A percentile compares a stretch with the other conserved stretches of the same genome.
Evolutionary conservation across 2,888 invertebrate genomes (phyloP).

Genomic region (Ophion costatus): DNA sequence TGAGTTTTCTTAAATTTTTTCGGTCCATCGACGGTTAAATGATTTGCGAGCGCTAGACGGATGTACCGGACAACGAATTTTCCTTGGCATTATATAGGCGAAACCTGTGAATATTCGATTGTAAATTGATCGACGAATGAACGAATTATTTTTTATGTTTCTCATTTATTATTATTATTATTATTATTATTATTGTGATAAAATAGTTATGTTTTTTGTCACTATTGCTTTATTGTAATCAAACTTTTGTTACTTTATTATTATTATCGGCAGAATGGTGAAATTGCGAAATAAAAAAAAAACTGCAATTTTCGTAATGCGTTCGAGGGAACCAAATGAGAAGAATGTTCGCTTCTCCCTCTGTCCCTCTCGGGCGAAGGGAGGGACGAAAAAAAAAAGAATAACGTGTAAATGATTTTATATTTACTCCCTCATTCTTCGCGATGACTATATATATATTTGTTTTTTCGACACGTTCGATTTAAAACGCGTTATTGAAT

Average conservation of each 20-base stretch:
- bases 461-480: conserved; percentile 15
- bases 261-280: conserved; percentile 10
- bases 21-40: background rate
- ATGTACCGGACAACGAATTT: conserved; percentile 45
- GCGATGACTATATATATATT: conserved; percentile 19
- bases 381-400: background rate
- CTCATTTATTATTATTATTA: conserved; percentile 41
- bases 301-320: conserved; percentile 17
- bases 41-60: conserved; percentile 26
- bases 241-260: conserved; percentile 50
- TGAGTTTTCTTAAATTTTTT: background rate
- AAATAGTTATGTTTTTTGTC: conserved; percentile 43
- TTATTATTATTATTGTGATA: conserved; percentile 38
- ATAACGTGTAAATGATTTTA: conserved; percentile 11
- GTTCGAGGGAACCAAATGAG: conserved; percentile 28
- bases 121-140: conserved; percentile 23
- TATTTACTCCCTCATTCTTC: conserved; percentile 21
- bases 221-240: conserved; percentile 54
- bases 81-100: conserved; percentile 19
- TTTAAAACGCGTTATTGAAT: conserved; percentile 3
- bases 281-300: conserved; percentile 1
- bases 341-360: background rate
- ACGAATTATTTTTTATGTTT: conserved; percentile 25
- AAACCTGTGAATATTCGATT: conserved; percentile 49
- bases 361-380: background rate